Evolutionary conservation across 2,888 invertebrate species (phyloP).

Genomic region (Agrotis exclamationis): DNA sequence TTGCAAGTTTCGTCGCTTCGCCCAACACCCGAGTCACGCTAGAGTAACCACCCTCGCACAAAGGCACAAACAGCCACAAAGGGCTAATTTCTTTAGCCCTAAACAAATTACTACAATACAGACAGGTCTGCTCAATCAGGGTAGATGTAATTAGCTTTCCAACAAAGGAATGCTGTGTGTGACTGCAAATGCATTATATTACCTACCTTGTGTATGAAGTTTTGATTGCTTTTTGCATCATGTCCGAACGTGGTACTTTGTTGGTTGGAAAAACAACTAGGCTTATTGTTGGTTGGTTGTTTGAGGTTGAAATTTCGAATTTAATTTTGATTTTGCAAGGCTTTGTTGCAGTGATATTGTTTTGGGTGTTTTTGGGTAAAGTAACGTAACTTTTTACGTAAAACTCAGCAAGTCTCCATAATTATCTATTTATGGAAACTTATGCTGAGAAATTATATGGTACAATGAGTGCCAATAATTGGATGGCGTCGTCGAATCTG

Average conservation of each 20-base stretch:
- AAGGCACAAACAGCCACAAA: constrained; percentile 35
- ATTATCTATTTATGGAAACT: too few species aligned
- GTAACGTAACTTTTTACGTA: too few species aligned
- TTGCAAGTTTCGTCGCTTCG: neutral
- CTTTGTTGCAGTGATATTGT: neutral
- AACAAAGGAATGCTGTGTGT: constrained; percentile 55
- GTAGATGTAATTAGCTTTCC: constrained; percentile 56
- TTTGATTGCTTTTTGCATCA: constrained; percentile 53
- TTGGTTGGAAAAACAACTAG: constrained; percentile 14
- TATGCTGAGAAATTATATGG: too few species aligned
- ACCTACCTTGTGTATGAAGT: constrained; percentile 33
- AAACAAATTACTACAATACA: constrained; percentile 58
- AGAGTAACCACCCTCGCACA: constrained; percentile 8
- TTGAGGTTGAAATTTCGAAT: neutral
- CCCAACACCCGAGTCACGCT: neutral
- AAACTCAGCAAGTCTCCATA: too few species aligned
- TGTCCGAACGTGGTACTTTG: constrained; percentile 1
- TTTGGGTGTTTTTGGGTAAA: too few species aligned
- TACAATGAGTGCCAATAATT: too few species aligned
- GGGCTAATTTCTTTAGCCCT: constrained; percentile 54
- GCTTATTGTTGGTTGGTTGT: neutral
- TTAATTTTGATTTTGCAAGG: neutral
- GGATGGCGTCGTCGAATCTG: too few species aligned
- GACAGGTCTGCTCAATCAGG: constrained; percentile 59
- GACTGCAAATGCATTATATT: constrained; percentile 40